Evolutionary conservation across 2,888 invertebrate genomes (phyloP), one percentile per base, ranked within the genome.

Genomic region (Adela reaumurella): DNA sequence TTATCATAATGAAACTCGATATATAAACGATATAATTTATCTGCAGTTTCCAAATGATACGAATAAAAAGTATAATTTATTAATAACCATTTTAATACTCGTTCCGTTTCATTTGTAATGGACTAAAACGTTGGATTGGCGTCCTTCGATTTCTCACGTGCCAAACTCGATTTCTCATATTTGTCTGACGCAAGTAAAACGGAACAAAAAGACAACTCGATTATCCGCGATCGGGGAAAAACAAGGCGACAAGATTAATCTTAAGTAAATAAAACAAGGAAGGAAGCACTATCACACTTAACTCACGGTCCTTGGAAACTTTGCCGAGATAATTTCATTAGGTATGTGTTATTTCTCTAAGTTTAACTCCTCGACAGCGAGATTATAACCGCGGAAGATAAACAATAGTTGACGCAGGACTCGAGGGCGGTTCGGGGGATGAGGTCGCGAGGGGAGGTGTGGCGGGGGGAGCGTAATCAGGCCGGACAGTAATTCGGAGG

Each of bases 401-500:
- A 35, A 35, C 14, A 35, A 35, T 35, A 35, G 35, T 14, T 35
- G 6, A 35, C n/a, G 35, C n/a, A 35, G 14, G 35, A 3, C 4
- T 24, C n/a, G n/a, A 8, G 24, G 24, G 8, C 24, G 24, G 4
- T 8, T 24, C 24, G 24, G 24, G 24, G 24, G 5, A 8, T 24
- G 24, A 24, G 66, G 57, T 51, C 53, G 61, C 60, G 67, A 64
- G 63, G 56, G 59, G 58, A 55, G 59, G 56, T n/a, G 16, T 53
- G 60, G 58, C 57, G 55, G 58, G 57, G 53, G 61, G 57, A 62
- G 61, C 65, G 71, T 76, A 74, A 77, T 77, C 74, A 76, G 68
- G 68, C 69, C 68, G 70, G 72, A 72, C 73, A 71, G 74, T 74
- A 76, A 77, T 77, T 77, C 72, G 70, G 70, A 67, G 69, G 71